Evolutionary conservation across 2,797 vertebrate species (phyloP).

Genomic region (Huso huso): DNA sequence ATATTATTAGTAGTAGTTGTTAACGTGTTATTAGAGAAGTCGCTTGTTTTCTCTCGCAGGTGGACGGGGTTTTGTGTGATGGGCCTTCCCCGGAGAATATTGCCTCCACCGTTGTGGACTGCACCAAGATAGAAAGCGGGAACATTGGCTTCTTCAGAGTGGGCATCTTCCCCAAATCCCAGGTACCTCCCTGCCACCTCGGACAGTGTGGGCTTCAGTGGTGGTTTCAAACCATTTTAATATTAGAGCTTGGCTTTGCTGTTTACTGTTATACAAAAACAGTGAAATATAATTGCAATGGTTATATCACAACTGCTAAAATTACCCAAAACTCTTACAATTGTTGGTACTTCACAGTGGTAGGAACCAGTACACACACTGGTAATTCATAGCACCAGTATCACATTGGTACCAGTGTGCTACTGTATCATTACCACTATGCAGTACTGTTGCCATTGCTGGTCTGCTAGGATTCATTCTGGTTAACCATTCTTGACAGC

Average conservation of each 20-base stretch:
- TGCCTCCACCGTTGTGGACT: conserved; percentile 85
- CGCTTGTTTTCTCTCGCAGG: conserved; percentile 42
- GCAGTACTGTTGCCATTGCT: no score
- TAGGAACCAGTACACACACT: no score
- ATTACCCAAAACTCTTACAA: no score
- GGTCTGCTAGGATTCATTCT: no score
- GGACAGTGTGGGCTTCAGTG: not conserved
- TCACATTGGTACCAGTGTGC: no score
- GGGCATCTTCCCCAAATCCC: conserved; percentile 75
- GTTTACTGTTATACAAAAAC: not conserved
- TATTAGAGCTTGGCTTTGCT: not conserved
- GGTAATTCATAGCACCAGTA: no score
- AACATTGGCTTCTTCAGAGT: conserved; percentile 79
- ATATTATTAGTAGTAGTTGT: no score
- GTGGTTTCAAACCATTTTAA: not conserved
- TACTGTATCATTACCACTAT: no score
- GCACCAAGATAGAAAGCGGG: conserved; percentile 75
- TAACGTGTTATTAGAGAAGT: not conserved
- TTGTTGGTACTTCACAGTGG: no score
- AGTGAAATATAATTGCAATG: not conserved
- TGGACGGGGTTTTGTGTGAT: conserved; percentile 79
- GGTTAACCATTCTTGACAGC: no score
- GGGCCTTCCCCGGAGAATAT: conserved; percentile 86
- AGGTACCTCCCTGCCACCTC: conserved; percentile 53
- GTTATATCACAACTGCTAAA: not conserved